Base-by-base conservation (phyloP, 2,113 vertebrate genomes). In the Phrynosoma platyrhinos region DNA sequence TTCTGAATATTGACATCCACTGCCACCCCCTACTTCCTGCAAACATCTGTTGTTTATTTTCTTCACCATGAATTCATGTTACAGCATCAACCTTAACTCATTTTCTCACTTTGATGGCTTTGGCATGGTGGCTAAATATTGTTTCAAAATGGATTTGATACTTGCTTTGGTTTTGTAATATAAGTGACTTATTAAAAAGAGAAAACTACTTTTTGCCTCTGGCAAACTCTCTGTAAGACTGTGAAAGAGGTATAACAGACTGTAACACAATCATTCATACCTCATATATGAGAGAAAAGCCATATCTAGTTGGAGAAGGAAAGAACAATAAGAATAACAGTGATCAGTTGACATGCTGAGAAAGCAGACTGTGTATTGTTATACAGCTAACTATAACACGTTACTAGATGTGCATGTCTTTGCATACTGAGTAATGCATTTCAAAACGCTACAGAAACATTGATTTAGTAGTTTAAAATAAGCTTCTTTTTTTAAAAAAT, bases 231-330 rank as follows among this genome's bases (percentile, higher is more conserved):
- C 3, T 25, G 20, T 94, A 86, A 91, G 88, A 94, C 85, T 86
- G 83, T 0, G 0, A 92, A 94, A 93, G 86, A 92, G 93, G 71
- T 80, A 87, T 87, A 90, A 82, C 84, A 86, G 87, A 94, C 90
- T 85, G 84, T 93, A 96, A 89, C 18, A 53, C 92, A 94, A 92
- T 88, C 94, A 93, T 91, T 93, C 91, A 95, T 12, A 68, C 94
- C 94, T 94, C 91, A 83, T 94, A 91, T 75, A 89, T 94, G 87
- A 85, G 87, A 85, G 90, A 90, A 95, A 16, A 0, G 75, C 93
- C 89, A 91, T 91, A 94, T 84, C 88, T 88, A 81, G 30, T 88
- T 91, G 89, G 83, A 91, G 91, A 78, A 69, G 64, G 90, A 83
- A 94, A 91, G 94, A 90, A 94, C 83, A 82, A 42, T 55, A 91